Conservation (phyloP, 2,888 invertebrate species). For the Chloroclystis v-ata region DNA sequence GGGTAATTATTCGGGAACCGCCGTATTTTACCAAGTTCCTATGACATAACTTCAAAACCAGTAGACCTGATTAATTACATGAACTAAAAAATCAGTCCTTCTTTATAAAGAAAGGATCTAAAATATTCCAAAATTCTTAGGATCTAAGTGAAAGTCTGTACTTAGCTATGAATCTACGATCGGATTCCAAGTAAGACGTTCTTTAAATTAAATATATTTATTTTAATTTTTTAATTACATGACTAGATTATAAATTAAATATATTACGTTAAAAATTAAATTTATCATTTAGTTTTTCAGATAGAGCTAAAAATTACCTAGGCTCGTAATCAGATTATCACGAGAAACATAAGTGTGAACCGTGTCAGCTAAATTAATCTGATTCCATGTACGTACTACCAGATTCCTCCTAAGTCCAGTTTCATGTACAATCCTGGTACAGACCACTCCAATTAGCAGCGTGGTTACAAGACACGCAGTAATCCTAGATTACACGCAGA, state of each 20-base stretch:
- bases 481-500: slow-evolving; percentile 62
- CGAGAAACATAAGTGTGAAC: no score
- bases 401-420: slow-evolving; percentile 36
- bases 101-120: no score
- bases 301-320: no score
- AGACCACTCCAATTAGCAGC: slow-evolving; percentile 61
- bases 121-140: no score
- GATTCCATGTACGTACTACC: slow-evolving; percentile 9
- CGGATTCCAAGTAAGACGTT: no score
- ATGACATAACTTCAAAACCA: slow-evolving; percentile 6
- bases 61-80: slow-evolving; percentile 4
- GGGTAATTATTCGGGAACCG: slow-evolving; percentile 15
- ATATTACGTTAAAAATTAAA: not conserved
- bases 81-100: no score
- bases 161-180: no score
- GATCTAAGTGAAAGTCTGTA: no score
- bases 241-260: not conserved
- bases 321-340: no score
- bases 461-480: slow-evolving; percentile 64
- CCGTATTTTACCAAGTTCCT: slow-evolving; percentile 2
- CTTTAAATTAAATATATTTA: no score
- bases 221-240: no score
- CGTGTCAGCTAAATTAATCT: not conserved
- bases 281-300: no score
- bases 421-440: slow-evolving; percentile 41